These are phyloP conservation scores for Plectrocnemia conspersa DNA, from an alignment of 1,140 invertebrate species.

Conservation along the genomic window DNA sequence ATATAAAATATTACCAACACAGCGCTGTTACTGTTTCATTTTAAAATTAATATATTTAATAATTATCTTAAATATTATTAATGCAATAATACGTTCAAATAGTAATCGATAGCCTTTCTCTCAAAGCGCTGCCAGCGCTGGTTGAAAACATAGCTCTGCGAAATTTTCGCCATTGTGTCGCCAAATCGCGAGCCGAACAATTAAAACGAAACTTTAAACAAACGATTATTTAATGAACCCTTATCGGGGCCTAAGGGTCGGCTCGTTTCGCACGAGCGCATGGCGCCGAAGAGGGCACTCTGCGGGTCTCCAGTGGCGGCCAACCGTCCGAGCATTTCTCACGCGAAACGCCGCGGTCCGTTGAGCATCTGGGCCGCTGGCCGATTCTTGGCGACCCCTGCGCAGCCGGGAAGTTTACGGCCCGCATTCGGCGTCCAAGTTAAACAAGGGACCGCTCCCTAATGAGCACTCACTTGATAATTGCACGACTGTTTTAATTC, in stretches of 20 bases:
- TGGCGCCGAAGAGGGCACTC: not conserved
- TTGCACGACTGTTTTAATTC: conserved; percentile 32
- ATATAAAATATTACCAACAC: no score
- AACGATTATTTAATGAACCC: not conserved
- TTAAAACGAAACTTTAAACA: no score
- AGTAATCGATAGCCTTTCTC: no score
- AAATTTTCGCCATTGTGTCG: no score
- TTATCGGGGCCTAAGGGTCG: not conserved
- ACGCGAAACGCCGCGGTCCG: not conserved
- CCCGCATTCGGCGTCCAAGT: conserved; percentile 29
- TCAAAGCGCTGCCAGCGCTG: no score
- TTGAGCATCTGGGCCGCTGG: not conserved
- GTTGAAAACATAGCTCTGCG: no score
- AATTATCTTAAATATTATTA: no score
- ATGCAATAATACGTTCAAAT: no score
- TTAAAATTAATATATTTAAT: no score
- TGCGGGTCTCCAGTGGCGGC: not conserved
- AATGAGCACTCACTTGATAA: conserved; percentile 36
- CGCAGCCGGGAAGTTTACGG: not conserved
- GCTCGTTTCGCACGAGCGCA: not conserved
- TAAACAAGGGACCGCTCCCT: conserved; percentile 34
- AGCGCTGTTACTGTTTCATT: no score
- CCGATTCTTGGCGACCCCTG: not conserved
- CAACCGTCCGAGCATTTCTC: not conserved
- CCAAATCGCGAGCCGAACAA: no score